These are phyloP conservation scores for Limnephilus lunatus DNA, from an alignment of 2,888 invertebrate species.

Conservation along the genomic window DNA sequence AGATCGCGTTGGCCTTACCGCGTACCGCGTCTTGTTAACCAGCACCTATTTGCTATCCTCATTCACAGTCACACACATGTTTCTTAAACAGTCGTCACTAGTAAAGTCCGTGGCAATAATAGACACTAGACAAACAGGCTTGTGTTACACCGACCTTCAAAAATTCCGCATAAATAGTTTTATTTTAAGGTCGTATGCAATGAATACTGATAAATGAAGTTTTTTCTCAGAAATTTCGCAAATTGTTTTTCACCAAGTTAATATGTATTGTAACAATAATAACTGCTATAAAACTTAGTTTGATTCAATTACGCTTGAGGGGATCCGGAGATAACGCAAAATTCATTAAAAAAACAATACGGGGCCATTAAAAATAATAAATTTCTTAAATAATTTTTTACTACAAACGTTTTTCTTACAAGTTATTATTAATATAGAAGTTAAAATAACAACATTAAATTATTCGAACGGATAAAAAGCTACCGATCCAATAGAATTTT, in stretches of 20 bases:
- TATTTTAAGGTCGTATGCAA: background rate
- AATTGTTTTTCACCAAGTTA: background rate
- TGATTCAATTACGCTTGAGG: too few relatives aligned
- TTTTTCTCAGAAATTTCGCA: background rate
- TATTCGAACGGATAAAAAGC: too few relatives aligned
- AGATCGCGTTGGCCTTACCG: slow-evolving; percentile 26
- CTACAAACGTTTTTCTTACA: too few relatives aligned
- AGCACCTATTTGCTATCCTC: background rate
- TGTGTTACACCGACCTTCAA: background rate
- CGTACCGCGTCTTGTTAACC: background rate
- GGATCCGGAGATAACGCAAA: too few relatives aligned
- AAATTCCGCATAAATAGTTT: background rate
- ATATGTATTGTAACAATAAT: too few relatives aligned
- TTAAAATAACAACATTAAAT: too few relatives aligned
- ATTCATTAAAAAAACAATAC: too few relatives aligned
- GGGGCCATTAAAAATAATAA: too few relatives aligned
- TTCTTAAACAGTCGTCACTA: background rate
- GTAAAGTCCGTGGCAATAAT: background rate
- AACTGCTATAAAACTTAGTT: too few relatives aligned
- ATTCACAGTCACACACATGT: background rate
- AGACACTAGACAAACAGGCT: background rate
- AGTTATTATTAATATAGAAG: too few relatives aligned
- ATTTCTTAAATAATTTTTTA: too few relatives aligned
- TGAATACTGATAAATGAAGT: background rate
- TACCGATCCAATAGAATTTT: too few relatives aligned